phyloP scores from a whole-genome alignment of 2,797 vertebrate genomes.

The Distichodus sexfasciatus region DNA sequence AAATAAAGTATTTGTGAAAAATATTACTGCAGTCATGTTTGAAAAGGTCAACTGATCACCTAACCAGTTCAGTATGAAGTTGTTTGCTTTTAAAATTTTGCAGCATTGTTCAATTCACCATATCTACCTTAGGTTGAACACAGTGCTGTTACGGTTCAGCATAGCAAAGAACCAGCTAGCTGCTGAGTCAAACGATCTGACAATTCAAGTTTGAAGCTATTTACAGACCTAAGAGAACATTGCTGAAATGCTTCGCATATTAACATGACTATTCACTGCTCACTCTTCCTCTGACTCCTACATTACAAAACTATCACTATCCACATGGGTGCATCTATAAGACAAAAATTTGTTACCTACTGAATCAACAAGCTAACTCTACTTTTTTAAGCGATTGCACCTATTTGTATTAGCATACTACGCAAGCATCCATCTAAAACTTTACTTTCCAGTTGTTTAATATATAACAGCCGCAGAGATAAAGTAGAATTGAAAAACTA shows the following conservation, averaged over 20 bases:
- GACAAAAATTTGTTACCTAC: background rate
- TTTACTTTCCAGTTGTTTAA: too few relatives aligned
- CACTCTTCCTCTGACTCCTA: background rate
- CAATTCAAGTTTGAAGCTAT: background rate
- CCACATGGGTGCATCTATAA: background rate
- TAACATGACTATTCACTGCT: background rate
- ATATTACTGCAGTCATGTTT: too few relatives aligned
- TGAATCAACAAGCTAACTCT: background rate
- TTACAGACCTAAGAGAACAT: conserved; percentile 12
- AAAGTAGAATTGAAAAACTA: too few relatives aligned
- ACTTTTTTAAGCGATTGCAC: background rate
- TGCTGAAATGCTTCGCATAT: conserved; percentile 24
- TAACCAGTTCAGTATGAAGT: too few relatives aligned
- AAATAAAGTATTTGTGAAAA: too few relatives aligned
- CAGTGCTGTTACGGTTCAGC: background rate
- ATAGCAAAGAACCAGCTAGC: background rate
- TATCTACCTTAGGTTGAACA: background rate
- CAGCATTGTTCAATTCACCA: too few relatives aligned
- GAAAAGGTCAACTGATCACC: too few relatives aligned
- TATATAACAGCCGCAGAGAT: too few relatives aligned
- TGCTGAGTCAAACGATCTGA: background rate
- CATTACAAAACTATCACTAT: background rate
- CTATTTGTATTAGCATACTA: too few relatives aligned
- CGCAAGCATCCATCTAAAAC: too few relatives aligned
- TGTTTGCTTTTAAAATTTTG: too few relatives aligned